Percentiles rank a stretch among this genome's conserved stretches.
phyloP scores from a whole-genome alignment of 2,113 vertebrate species.

The Hemiprocne comata region DNA sequence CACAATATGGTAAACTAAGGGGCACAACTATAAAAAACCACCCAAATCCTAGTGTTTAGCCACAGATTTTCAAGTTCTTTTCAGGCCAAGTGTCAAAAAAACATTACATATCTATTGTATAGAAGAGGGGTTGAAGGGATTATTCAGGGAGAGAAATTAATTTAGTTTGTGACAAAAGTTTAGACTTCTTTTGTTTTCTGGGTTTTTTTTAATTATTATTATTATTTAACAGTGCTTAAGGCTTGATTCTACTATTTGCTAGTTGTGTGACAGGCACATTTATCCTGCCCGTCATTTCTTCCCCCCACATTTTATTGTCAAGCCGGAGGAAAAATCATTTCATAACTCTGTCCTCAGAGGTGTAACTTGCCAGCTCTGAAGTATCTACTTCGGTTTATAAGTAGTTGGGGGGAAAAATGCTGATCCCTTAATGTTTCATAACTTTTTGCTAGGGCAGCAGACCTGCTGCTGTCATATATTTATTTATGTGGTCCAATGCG shows the following conservation, averaged over 20 bases:
- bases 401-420: constrained; percentile 30
- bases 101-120: not conserved
- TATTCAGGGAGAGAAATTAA: constrained; percentile 1
- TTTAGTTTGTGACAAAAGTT: constrained; percentile 28
- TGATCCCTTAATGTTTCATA: constrained; percentile 55
- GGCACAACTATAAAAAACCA: not conserved
- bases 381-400: constrained; percentile 51
- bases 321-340: constrained; percentile 66
- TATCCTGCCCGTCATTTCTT: constrained; percentile 52
- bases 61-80: not conserved
- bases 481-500: not conserved
- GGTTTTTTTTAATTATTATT: not conserved
- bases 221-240: constrained; percentile 51
- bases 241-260: constrained; percentile 32
- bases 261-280: constrained; percentile 45
- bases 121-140: not conserved
- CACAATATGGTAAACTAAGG: not conserved
- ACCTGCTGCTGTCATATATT: constrained; percentile 2
- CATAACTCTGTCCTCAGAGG: constrained; percentile 56
- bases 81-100: constrained; percentile 17
- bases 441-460: constrained; percentile 52
- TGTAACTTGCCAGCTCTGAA: constrained; percentile 50
- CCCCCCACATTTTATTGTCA: constrained; percentile 38
- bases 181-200: not conserved
- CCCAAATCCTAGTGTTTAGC: not conserved